Evolutionary conservation across 2,797 vertebrate genomes (phyloP).

Genomic region (Discoglossus pictus): DNA sequence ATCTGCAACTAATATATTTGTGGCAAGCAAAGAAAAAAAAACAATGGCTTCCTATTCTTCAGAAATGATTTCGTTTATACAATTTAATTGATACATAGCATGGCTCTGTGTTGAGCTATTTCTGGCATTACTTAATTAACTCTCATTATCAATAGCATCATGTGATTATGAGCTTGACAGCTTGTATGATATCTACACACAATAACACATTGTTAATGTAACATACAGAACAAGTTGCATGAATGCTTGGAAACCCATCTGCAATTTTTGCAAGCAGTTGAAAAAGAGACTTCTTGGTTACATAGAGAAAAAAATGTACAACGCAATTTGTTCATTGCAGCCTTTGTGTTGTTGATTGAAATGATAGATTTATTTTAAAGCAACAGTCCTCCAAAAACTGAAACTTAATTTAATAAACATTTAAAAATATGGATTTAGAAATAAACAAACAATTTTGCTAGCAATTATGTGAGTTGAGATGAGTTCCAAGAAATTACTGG

Average conservation of each 20-base stretch:
- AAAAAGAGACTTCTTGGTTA: too few relatives aligned
- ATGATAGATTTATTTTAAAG: too few relatives aligned
- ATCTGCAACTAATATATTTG: background rate
- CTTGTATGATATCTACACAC: slow-evolving; percentile 6
- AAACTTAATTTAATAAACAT: too few relatives aligned
- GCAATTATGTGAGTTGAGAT: too few relatives aligned
- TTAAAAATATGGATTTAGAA: too few relatives aligned
- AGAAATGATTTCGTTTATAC: background rate
- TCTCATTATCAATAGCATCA: slow-evolving; percentile 9
- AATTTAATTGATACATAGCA: background rate
- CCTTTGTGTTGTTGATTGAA: too few relatives aligned
- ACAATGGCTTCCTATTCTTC: background rate
- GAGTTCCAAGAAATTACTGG: too few relatives aligned
- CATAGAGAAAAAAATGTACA: too few relatives aligned
- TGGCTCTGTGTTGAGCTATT: slow-evolving; percentile 2
- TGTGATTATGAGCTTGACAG: slow-evolving; percentile 10
- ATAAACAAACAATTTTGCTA: too few relatives aligned
- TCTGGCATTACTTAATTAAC: slow-evolving; percentile 6
- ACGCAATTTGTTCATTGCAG: too few relatives aligned
- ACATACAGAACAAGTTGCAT: background rate
- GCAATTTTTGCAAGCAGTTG: background rate
- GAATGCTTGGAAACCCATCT: slow-evolving; percentile 5
- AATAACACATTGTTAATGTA: slow-evolving; percentile 5
- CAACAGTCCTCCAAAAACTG: too few relatives aligned
- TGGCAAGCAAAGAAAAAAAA: background rate